Evolutionary conservation across 2,113 vertebrate genomes (phyloP).

Genomic region (Mormoops blainvillei): DNA sequence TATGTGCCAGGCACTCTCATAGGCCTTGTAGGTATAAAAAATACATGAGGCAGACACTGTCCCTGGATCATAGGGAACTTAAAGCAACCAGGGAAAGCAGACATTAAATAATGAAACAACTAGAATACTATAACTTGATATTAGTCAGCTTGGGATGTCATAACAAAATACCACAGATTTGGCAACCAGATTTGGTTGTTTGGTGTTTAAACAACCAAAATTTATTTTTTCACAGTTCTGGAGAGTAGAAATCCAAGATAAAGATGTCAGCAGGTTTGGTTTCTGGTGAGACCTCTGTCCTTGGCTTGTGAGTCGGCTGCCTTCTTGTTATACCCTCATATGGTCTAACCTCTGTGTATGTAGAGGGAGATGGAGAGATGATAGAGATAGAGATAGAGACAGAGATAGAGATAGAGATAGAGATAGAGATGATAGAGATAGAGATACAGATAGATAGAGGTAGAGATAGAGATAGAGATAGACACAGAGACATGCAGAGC

Average conservation of each 20-base stretch:
- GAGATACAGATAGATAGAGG: not conserved
- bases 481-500: not conserved
- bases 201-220: not conserved
- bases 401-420: not conserved
- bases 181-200: too few species aligned
- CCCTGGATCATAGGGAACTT: not conserved
- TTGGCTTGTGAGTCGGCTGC: not conserved
- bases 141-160: not conserved
- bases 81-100: not conserved
- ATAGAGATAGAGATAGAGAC: not conserved
- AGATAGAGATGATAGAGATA: not conserved
- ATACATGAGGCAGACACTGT: not conserved
- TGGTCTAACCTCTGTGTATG: not conserved
- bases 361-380: not conserved
- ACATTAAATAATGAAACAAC: conserved; percentile 5
- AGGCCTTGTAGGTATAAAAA: not conserved
- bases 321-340: not conserved
- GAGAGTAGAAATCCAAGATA: not conserved
- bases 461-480: not conserved
- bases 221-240: not conserved
- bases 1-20: not conserved
- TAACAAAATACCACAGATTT: not conserved
- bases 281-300: not conserved
- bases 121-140: not conserved
- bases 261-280: not conserved